Base-by-base conservation (phyloP, 2,888 invertebrate genomes). In the Oxycera nigricornis region DNA sequence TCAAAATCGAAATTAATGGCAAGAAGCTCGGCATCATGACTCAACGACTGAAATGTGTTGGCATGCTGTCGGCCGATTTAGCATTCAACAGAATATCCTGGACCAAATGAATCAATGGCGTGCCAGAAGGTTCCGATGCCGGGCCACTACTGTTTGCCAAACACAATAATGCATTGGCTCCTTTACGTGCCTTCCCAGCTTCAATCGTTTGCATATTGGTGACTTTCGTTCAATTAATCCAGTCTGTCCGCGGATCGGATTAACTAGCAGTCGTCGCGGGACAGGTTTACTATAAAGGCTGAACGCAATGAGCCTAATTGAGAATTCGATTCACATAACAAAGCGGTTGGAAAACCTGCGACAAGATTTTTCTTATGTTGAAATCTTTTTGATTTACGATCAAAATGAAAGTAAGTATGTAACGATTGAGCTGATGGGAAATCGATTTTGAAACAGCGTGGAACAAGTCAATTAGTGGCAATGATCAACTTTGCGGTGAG, bases 331-430 rank as follows among this genome's bases (percentile, higher is more conserved):
- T 46, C 46, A 46, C 46, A 46, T 46, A 46, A 46, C 6, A 46
- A 46, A 46, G 17, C 46, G 46, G 17, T 46, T 46, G 46, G 46
- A 46, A 46, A 46, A 46, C 2, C 46, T n/a, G 11, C 17, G 46
- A 46, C 17, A n/a, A 17, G 46, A 46, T 46, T 46, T 46, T 46
- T 46, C 46, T 14, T 46, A n/a, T 46, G 3, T 46, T 46, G 3
- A 3, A 17, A 46, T 46, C 46, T 46, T 46, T 55, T 55, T 55
- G 55, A 55, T 55, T 55, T 55, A 55, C 17, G 55, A 55, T 55
- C 55, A 24, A 55, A 55, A 55, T 55, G 55, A 55, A 55, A 55
- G 55, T 55, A 24, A 7, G 6, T 46, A 46, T 46, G 46, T 17
- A 11, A 14, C 46, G 46, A 11, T 14, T 46, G 14, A 46, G 6